Conservation (phyloP, 2,888 invertebrate species). For the Amitus sp. region DNA sequence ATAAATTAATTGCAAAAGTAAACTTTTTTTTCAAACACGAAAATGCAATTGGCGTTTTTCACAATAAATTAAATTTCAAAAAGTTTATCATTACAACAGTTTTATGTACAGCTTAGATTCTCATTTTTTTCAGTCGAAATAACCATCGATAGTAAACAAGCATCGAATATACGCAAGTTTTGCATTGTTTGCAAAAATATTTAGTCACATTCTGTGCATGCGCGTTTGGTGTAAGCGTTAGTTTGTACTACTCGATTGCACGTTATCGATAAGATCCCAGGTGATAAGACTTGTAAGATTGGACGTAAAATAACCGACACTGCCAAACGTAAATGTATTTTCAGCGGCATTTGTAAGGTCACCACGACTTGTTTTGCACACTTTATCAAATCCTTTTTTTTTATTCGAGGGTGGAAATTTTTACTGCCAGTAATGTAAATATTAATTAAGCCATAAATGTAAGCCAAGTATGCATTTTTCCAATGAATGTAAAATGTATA, state of each 20-base stretch:
- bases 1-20: too few species aligned
- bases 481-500: slow-evolving; percentile 24
- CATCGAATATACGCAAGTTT: neutral
- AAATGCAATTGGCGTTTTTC: too few species aligned
- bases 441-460: slow-evolving; percentile 45
- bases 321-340: neutral
- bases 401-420: slow-evolving; percentile 8
- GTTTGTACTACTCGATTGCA: neutral
- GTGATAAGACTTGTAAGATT: too few species aligned
- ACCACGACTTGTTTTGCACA: neutral
- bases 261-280: neutral
- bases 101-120: too few species aligned
- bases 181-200: slow-evolving; percentile 5
- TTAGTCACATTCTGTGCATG: neutral
- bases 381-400: neutral
- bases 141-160: too few species aligned
- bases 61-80: too few species aligned
- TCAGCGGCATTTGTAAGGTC: neutral
- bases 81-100: too few species aligned
- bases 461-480: slow-evolving; percentile 40
- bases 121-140: too few species aligned
- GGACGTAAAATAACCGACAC: neutral
- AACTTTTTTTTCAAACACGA: too few species aligned
- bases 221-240: neutral
- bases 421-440: slow-evolving; percentile 62